These are phyloP conservation scores for Stenodema calcarata DNA, from an alignment of 2,888 invertebrate genomes.

Conservation along the genomic window DNA sequence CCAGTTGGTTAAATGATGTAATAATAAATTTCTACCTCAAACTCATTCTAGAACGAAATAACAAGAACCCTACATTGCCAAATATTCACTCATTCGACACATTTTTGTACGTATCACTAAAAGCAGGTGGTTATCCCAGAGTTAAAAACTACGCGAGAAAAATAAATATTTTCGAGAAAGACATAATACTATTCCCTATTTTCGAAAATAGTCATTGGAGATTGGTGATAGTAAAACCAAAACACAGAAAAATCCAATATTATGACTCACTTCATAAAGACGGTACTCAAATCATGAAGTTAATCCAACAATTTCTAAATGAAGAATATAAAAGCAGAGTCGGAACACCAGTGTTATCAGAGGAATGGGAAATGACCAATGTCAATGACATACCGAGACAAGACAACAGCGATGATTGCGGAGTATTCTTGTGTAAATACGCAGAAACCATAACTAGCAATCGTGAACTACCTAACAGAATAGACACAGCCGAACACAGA, in stretches of 20 bases:
- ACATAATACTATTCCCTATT: slow-evolving; percentile 9
- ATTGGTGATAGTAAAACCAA: background rate
- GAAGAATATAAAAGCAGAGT: background rate
- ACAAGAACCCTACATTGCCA: background rate
- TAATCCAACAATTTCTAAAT: background rate
- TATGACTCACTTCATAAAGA: background rate
- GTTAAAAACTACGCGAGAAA: slow-evolving; percentile 16
- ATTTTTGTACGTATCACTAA: background rate
- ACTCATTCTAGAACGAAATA: background rate
- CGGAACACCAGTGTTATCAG: background rate
- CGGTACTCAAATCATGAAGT: background rate
- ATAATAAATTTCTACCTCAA: background rate
- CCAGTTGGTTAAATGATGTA: slow-evolving; percentile 14
- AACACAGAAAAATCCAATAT: background rate
- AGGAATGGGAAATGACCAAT: background rate
- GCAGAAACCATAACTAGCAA: background rate
- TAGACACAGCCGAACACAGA: background rate
- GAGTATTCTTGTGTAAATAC: background rate
- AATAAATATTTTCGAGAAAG: slow-evolving; percentile 1
- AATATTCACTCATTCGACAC: background rate
- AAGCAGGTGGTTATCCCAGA: background rate
- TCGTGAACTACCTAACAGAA: background rate
- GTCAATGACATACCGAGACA: background rate
- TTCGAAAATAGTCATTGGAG: slow-evolving; percentile 5
- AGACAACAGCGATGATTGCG: background rate